Conservation (phyloP, 2,797 vertebrate species). For the Perdix hodgsoniae region DNA sequence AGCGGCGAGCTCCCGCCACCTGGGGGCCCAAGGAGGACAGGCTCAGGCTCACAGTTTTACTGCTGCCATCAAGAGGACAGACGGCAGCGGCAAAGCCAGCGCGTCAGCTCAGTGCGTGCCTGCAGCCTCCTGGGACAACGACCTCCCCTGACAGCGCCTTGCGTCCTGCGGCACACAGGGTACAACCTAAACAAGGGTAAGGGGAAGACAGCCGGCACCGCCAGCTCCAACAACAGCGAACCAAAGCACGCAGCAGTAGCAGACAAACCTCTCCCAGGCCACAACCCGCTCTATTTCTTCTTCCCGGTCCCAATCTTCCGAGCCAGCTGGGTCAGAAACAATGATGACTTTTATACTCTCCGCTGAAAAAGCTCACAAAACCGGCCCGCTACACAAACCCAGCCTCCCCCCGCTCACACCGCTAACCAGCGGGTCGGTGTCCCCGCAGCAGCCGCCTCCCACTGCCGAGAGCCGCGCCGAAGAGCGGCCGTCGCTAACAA, state of each 20-base stretch:
- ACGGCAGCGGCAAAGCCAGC: background rate
- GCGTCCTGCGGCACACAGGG: background rate
- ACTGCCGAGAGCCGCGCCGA: too few relatives aligned
- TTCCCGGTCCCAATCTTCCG: background rate
- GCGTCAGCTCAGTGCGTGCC: accelerated
- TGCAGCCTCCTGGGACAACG: background rate
- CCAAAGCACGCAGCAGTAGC: background rate
- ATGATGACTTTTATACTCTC: accelerated
- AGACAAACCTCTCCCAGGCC: background rate
- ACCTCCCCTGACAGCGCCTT: background rate
- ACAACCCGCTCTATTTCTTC: accelerated
- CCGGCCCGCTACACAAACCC: background rate
- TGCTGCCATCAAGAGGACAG: background rate
- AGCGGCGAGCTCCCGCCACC: background rate
- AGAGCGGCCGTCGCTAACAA: background rate
- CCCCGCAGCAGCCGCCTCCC: too few relatives aligned
- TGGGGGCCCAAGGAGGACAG: accelerated
- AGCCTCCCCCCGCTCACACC: background rate
- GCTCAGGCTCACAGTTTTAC: background rate
- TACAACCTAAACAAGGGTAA: background rate
- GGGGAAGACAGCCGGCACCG: background rate
- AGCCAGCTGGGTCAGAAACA: background rate
- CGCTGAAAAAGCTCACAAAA: background rate
- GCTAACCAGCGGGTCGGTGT: background rate
- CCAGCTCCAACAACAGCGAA: background rate